Conservation (phyloP, 2,113 vertebrate species). For the Elanoides forficatus region DNA sequence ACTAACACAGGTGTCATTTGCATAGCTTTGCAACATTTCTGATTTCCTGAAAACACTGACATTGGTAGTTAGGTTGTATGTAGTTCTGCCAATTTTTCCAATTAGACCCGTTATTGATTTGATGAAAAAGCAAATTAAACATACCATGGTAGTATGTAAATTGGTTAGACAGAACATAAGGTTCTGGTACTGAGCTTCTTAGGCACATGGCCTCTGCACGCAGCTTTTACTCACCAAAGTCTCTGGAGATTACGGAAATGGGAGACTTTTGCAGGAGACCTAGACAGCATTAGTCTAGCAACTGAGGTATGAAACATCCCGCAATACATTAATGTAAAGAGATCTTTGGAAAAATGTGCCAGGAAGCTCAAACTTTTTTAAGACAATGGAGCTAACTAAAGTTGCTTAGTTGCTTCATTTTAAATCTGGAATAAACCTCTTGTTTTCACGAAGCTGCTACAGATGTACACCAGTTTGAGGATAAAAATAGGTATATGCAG, state of each 20-base stretch:
- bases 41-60: conserved; percentile 54
- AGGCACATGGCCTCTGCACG: background rate
- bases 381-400: background rate
- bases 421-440: background rate
- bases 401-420: background rate
- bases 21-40: conserved; percentile 7
- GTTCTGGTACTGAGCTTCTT: conserved; percentile 55
- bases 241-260: background rate
- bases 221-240: conserved; percentile 1
- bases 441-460: background rate
- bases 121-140: conserved; percentile 79
- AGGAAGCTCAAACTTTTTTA: background rate
- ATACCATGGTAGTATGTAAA: conserved; percentile 70
- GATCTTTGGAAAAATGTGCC: background rate
- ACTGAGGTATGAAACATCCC: background rate
- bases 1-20: conserved; percentile 67
- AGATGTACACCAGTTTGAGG: background rate
- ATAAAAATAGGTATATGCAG: background rate
- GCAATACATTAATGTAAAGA: background rate
- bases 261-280: background rate
- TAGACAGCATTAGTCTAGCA: background rate
- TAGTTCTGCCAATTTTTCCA: conserved; percentile 78
- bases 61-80: conserved; percentile 42
- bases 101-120: conserved; percentile 75
- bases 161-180: conserved; percentile 61